Base-by-base conservation (phyloP, 92 coral and sea anemone genomes). In the Chrysogorgia sp. region DNA sequence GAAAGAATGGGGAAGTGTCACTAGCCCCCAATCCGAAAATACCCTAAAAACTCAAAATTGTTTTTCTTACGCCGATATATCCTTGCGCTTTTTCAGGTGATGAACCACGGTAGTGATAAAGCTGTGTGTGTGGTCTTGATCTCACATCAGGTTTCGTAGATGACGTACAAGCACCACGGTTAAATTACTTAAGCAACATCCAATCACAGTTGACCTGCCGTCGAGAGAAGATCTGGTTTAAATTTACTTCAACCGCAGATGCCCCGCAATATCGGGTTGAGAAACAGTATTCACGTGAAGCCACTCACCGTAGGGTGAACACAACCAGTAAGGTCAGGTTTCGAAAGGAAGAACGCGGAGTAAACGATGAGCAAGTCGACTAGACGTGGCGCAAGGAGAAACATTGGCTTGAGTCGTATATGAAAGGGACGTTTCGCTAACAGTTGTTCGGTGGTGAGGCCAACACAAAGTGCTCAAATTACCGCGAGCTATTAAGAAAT, bases 81-180 rank as follows among this genome's bases (percentile, higher is more conserved):
- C 78, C 45, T 63, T 71, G 29, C 48, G 63, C 33, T 71, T 50
- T 71, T 71, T 71, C 78, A 71, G 78, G 78, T 71, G 78, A 43
- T 71, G 78, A 50, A 71, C 63, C 7, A 50, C 23, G 34, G 26
- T 29, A 19, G 48, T 53, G 78, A 71, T 71, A 71, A 71, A 63
- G 10, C 52, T 24, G 30, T 34, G 78, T 71, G 78, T 71, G 78
- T 71, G 78, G 78, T 71, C 78, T 53, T 17, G 34, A 68, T 57
- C 10, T 71, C 78, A 34, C 78, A 71, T 40, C 78, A 71, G 78
- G 78, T 19, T 56, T 25, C 41, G 6, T 19, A 32, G 31, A 43
- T 72, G 79, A 72, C 79, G 79, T 72, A 52, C 76, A 69, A 37
- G 61, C 59, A 57, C 28, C 55, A 55, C 33, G 34, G 79, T 65